phyloP scores from a whole-genome alignment of 2,113 vertebrate genomes.

The Ochotona curzoniae region DNA sequence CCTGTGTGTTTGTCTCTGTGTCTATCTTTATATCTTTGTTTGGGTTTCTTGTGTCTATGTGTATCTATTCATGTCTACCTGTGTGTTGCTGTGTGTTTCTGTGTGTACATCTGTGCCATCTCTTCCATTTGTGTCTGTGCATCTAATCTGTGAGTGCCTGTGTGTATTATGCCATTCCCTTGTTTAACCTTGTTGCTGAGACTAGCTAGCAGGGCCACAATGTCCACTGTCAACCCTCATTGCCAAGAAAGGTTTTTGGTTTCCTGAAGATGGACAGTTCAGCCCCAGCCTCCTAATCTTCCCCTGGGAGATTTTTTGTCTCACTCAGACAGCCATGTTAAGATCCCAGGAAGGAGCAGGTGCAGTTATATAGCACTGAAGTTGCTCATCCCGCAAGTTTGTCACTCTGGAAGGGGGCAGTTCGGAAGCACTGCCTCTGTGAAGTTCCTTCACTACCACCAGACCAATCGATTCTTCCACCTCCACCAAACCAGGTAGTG shows the following conservation, averaged over 20 bases:
- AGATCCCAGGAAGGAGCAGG: neutral
- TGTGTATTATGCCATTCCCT: neutral
- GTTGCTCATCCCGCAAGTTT: neutral
- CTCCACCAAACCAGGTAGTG: neutral
- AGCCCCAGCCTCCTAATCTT: neutral
- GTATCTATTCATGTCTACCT: neutral
- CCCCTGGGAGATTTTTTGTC: neutral
- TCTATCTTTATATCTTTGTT: neutral
- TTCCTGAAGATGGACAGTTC: neutral
- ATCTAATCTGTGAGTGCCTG: neutral
- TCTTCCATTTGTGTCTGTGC: no score
- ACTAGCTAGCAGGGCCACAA: neutral
- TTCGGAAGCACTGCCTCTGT: neutral
- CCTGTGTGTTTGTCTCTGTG: neutral
- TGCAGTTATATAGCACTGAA: slow-evolving; percentile 12
- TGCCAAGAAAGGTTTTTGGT: neutral
- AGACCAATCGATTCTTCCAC: neutral
- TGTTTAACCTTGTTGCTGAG: neutral
- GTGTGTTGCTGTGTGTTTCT: neutral
- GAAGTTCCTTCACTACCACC: neutral
- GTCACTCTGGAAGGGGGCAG: neutral
- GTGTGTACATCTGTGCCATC: neutral
- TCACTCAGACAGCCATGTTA: neutral
- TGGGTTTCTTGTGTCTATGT: neutral
- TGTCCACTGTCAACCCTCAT: neutral